These are phyloP conservation scores for Paedocypris sp. DNA, from an alignment of 2,113 vertebrate genomes.

Conservation along the genomic window DNA sequence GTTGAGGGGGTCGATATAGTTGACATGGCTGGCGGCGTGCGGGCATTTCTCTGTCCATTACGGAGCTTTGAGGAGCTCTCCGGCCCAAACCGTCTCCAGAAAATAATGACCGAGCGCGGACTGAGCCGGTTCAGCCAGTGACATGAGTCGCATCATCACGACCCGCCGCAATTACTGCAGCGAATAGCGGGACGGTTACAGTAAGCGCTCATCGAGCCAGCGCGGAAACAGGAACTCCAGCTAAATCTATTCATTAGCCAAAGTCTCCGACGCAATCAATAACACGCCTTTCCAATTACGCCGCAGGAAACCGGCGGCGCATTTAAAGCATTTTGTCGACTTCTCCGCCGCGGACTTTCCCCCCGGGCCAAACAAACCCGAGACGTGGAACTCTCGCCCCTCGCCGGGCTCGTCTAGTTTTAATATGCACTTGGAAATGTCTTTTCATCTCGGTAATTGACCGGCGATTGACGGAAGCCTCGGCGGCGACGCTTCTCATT, in stretches of 20 bases:
- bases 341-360: conserved; percentile 16
- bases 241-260: conserved; percentile 36
- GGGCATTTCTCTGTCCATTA: conserved; percentile 4
- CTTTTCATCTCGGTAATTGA: conserved; percentile 18
- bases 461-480: not conserved
- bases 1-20: not conserved
- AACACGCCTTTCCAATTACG: conserved; percentile 36
- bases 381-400: not conserved
- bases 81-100: not conserved
- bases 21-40: not conserved
- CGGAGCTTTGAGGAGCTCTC: conserved; percentile 8
- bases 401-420: not conserved
- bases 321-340: conserved; percentile 32
- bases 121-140: not conserved
- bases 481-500: not conserved
- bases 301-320: conserved; percentile 29
- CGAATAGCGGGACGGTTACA: conserved; percentile 15
- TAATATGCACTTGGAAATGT: conserved; percentile 2
- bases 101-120: conserved; percentile 16
- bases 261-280: conserved; percentile 38
- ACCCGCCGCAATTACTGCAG: conserved; percentile 15
- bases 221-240: not conserved
- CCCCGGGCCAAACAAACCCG: conserved; percentile 6
- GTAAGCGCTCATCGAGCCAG: not conserved
- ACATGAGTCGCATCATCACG: conserved; percentile 8